phyloP scores from a whole-genome alignment of 2,888 invertebrate genomes.

The Argyresthia goedartella region DNA sequence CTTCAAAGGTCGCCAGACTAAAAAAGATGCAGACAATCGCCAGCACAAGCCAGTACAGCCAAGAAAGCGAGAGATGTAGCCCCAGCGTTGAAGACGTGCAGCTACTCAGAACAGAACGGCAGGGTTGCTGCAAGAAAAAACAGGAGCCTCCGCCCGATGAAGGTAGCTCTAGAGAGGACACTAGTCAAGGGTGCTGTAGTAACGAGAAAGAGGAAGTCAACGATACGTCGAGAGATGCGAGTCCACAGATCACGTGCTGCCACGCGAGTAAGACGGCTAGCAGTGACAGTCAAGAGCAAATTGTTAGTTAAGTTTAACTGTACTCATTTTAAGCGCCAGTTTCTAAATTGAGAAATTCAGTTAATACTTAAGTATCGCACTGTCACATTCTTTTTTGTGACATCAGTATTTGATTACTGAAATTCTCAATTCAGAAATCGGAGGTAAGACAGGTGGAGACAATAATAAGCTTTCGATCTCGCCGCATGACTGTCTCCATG shows the following conservation, averaged over 20 bases:
- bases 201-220: conserved; percentile 18
- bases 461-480: too few relatives aligned
- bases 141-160: conserved; percentile 31
- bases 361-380: too few relatives aligned
- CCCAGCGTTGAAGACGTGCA: conserved; percentile 49
- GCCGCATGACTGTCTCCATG: too few relatives aligned
- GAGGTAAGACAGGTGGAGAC: too few relatives aligned
- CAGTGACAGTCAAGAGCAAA: conserved; percentile 54
- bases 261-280: conserved; percentile 28
- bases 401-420: too few relatives aligned
- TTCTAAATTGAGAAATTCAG: too few relatives aligned
- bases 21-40: conserved; percentile 20
- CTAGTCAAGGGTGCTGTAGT: conserved; percentile 22
- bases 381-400: too few relatives aligned
- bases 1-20: conserved; percentile 31
- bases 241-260: conserved; percentile 53
- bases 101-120: conserved; percentile 35
- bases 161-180: conserved; percentile 20
- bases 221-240: conserved; percentile 32
- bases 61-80: conserved; percentile 41
- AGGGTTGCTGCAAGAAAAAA: conserved; percentile 42
- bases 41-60: conserved; percentile 25
- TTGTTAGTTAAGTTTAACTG: conserved; percentile 22
- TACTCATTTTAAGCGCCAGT: too few relatives aligned
- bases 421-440: too few relatives aligned